These are phyloP conservation scores for Brachyptera putata DNA, from an alignment of 2,888 invertebrate genomes.

Conservation along the genomic window DNA sequence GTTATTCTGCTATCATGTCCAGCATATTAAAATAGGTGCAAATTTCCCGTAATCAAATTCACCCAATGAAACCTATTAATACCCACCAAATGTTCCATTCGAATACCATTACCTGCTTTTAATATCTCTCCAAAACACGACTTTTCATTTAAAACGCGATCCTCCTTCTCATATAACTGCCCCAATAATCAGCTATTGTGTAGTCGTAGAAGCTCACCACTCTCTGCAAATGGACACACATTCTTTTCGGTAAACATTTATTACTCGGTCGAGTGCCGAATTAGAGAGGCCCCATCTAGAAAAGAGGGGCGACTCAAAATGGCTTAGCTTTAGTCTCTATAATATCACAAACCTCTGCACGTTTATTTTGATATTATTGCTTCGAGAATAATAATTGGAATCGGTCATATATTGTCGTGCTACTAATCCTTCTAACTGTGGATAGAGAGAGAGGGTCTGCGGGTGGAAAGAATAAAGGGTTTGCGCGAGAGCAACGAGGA, in stretches of 20 bases:
- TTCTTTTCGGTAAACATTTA: conserved; percentile 13
- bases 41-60: no score
- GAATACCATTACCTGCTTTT: not conserved
- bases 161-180: conserved; percentile 1
- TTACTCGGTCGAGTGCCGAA: conserved; percentile 4
- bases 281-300: conserved; percentile 4
- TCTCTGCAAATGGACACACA: conserved; percentile 10
- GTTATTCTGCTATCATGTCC: no score
- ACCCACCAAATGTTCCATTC: no score
- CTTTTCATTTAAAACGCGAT: conserved; percentile 19
- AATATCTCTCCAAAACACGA: conserved; percentile 5
- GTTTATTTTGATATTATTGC: conserved; percentile 32
- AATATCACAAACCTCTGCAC: conserved; percentile 16
- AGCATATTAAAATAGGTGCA: no score
- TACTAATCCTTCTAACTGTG: conserved; percentile 21
- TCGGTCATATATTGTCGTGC: conserved; percentile 39
- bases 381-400: conserved; percentile 45
- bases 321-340: conserved; percentile 19
- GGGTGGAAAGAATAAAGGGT: conserved; percentile 44
- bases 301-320: conserved; percentile 16
- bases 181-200: conserved; percentile 3
- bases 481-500: conserved; percentile 45
- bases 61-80: no score
- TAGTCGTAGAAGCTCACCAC: conserved; percentile 7
- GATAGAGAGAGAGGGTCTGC: conserved; percentile 16